Base-by-base conservation (phyloP, 2,888 invertebrate species). In the Microctonus brassicae region DNA sequence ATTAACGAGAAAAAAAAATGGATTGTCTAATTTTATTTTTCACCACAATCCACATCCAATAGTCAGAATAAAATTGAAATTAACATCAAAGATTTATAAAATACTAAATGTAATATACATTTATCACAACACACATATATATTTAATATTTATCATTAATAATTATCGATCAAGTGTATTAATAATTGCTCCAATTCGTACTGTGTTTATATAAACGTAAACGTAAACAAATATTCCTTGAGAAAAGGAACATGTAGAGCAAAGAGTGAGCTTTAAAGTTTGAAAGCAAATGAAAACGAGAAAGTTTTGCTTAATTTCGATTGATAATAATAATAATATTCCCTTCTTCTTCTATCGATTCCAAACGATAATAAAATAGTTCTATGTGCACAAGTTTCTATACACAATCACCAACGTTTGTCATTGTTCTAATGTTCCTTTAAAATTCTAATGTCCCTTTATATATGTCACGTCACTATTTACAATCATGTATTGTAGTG, bases 401-500 rank as follows among this genome's bases (percentile, higher is more conserved):
- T n/a, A n/a, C n/a, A n/a, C n/a, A 17, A 47, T 47, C 1, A 47
- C 47, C 47, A 39, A 26, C 29, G 47, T 11, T 26, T 22, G 39
- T 62, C 17, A 33, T 47, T 47, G 63, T 29, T 22, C 29, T 63
- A 63, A 52, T 63, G 63, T 69, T 63, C 70, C 73, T 68, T 65
- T 66, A 34, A n/a, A n/a, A n/a, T 29, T 22, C 29, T 63, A 63
- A 52, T 63, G 63, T 69, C 66, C 70, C 73, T 68, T 36, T 65
- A n/a, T n/a, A n/a, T n/a, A n/a, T n/a, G n/a, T n/a, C 62, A 34
- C 52, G 66, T 71, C 69, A 33, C 20, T n/a, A 55, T 60, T 52
- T 36, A 69, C 73, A 70, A 72, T 5, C 29, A 69, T 74, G 76
- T 70, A 42, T 66, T 2, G 13, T 13, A 5, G 39, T 39, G 13